Percentiles rank a stretch among this genome's conserved stretches.
Conservation (phyloP, 2,113 vertebrate genomes). For the Seriola rivoliana region DNA sequence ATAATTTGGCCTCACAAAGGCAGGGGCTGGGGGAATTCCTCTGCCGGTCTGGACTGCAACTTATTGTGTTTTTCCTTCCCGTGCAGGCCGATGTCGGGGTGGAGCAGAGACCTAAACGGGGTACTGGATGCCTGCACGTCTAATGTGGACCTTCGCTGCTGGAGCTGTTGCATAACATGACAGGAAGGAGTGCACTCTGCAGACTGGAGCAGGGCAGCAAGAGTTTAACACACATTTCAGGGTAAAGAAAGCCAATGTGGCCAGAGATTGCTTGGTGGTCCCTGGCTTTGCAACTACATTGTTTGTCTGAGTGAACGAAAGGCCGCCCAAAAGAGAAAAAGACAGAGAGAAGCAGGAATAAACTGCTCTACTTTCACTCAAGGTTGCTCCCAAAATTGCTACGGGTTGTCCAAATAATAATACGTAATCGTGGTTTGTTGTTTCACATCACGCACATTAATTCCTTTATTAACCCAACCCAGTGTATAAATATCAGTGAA, state of each 20-base stretch:
- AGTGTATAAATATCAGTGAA: background rate
- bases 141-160: constrained; percentile 29
- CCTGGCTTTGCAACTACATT: constrained; percentile 7
- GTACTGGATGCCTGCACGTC: constrained; percentile 56
- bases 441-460: background rate
- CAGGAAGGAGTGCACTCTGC: constrained; percentile 26
- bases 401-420: background rate
- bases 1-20: constrained; percentile 75
- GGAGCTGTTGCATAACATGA: constrained; percentile 61
- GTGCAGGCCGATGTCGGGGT: constrained; percentile 49
- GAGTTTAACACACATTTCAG: constrained; percentile 45
- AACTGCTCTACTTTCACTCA: background rate
- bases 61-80: constrained; percentile 72
- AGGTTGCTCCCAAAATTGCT: background rate
- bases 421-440: constrained; percentile 6
- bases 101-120: constrained; percentile 46
- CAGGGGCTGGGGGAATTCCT: constrained; percentile 76
- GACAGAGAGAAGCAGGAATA: background rate
- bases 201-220: constrained; percentile 25
- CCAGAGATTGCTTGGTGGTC: constrained; percentile 15
- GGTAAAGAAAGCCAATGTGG: constrained; percentile 17
- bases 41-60: constrained; percentile 63
- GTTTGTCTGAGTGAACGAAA: constrained; percentile 22
- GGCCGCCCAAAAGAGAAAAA: constrained; percentile 15
- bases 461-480: constrained; percentile 9